Evolutionary conservation across 1,140 invertebrate species (phyloP).

Genomic region (Telenomus remus): DNA sequence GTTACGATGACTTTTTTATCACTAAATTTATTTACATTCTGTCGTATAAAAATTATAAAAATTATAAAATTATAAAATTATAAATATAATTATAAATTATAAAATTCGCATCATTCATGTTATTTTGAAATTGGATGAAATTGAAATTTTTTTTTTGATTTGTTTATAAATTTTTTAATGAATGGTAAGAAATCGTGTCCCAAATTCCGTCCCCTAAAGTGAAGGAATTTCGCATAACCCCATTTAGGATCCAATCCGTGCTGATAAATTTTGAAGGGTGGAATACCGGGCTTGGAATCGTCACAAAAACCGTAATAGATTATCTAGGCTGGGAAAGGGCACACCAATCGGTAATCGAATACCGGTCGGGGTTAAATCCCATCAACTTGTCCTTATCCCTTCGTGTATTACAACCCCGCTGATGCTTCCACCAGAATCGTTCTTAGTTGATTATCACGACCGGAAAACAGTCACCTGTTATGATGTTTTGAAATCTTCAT

Average conservation of each 20-base stretch:
- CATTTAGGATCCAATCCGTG: constrained; percentile 65
- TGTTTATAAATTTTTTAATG: no score
- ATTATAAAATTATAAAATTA: no score
- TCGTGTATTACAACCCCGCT: constrained; percentile 38
- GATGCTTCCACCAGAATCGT: constrained; percentile 17
- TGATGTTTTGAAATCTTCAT: neutral
- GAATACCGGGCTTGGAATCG: constrained; percentile 46
- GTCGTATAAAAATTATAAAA: no score
- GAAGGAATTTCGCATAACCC: constrained; percentile 60
- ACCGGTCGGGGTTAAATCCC: constrained; percentile 70
- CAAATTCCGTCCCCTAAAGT: neutral
- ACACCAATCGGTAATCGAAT: constrained; percentile 68
- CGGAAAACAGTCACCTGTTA: constrained; percentile 19
- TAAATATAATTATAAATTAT: no score
- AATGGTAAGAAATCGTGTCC: no score
- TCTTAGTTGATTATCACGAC: constrained; percentile 1
- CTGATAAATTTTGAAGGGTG: constrained; percentile 70
- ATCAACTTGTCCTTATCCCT: constrained; percentile 64
- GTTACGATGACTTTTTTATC: no score
- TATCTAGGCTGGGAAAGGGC: constrained; percentile 60
- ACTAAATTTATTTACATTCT: no score
- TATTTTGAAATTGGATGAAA: no score
- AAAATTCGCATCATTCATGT: no score
- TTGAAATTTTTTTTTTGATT: no score
- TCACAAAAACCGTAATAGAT: constrained; percentile 70